Percentiles rank a stretch among this genome's conserved stretches.
These are phyloP conservation scores for Aphodius granarius DNA, from an alignment of 2,888 invertebrate species.

Conservation along the genomic window DNA sequence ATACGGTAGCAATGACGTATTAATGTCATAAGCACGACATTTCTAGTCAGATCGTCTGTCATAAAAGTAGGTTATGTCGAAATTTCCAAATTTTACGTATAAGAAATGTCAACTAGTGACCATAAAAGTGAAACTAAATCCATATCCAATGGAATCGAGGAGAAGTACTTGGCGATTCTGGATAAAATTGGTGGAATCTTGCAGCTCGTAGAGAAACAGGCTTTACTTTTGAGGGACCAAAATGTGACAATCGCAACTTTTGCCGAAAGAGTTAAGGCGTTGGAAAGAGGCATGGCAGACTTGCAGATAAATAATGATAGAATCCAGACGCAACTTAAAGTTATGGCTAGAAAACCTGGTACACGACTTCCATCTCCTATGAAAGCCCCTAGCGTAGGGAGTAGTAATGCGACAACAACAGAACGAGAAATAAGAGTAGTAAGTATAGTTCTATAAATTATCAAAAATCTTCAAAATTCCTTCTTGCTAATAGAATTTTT, in stretches of 20 bases:
- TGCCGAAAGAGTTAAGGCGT: background rate
- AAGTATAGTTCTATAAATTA: background rate
- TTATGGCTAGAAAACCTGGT: background rate
- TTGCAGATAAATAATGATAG: background rate
- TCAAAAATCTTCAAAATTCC: background rate
- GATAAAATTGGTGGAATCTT: background rate
- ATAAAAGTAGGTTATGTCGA: background rate
- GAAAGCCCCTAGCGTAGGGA: background rate
- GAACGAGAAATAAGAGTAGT: background rate
- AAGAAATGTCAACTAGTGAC: background rate
- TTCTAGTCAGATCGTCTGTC: no score
- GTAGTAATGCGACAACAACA: background rate
- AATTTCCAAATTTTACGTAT: background rate
- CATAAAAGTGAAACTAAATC: conserved; percentile 2
- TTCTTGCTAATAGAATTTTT: background rate
- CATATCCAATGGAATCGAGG: background rate
- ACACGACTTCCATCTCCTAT: background rate
- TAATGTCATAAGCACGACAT: no score
- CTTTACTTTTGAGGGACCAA: background rate
- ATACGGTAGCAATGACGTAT: no score
- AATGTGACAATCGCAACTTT: background rate
- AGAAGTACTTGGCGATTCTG: background rate
- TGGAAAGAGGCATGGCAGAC: background rate
- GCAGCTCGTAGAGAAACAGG: background rate
- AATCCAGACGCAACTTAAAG: background rate